Percentiles rank a stretch among this genome's conserved stretches.
Evolutionary conservation across 2,888 invertebrate species (phyloP).

Genomic region (Ormyrus rosae): DNA sequence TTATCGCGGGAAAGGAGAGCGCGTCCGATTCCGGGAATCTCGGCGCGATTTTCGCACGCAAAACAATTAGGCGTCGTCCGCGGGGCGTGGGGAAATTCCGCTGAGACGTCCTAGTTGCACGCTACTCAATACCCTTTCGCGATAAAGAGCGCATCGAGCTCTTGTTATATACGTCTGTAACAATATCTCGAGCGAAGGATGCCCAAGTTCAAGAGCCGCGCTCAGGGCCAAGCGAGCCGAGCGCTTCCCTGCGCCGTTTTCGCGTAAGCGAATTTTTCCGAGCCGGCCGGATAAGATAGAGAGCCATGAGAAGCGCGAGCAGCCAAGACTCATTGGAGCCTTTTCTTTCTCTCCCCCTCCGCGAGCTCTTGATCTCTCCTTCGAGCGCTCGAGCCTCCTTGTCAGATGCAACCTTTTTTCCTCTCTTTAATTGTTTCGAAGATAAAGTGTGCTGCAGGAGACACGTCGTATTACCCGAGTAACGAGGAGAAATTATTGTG

Average conservation of each 20-base stretch:
- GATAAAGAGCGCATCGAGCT: constrained; percentile 60
- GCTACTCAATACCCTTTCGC: constrained; percentile 72
- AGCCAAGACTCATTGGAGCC: constrained; percentile 17
- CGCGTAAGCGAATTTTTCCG: constrained; percentile 72
- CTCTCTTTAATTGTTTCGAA: constrained; percentile 43
- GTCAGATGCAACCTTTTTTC: constrained; percentile 29
- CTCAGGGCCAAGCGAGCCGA: constrained; percentile 69
- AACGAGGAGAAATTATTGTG: constrained; percentile 43
- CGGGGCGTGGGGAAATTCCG: constrained; percentile 65
- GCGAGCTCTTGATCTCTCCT: neutral
- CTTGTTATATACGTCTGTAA: constrained; percentile 65
- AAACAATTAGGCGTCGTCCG: constrained; percentile 42
- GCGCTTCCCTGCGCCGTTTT: constrained; percentile 52
- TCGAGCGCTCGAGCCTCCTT: constrained; percentile 17
- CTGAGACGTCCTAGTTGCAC: constrained; percentile 67
- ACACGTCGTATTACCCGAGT: constrained; percentile 22
- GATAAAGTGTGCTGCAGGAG: constrained; percentile 36
- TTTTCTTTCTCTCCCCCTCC: neutral
- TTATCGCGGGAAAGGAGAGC: constrained; percentile 49
- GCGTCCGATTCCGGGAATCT: constrained; percentile 49
- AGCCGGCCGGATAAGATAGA: constrained; percentile 68
- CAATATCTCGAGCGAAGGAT: constrained; percentile 71
- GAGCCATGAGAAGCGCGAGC: constrained; percentile 28
- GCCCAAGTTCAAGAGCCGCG: constrained; percentile 74
- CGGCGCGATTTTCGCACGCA: constrained; percentile 57